phyloP scores from a whole-genome alignment of 2,888 invertebrate species.

The Hecatera dysodea region DNA sequence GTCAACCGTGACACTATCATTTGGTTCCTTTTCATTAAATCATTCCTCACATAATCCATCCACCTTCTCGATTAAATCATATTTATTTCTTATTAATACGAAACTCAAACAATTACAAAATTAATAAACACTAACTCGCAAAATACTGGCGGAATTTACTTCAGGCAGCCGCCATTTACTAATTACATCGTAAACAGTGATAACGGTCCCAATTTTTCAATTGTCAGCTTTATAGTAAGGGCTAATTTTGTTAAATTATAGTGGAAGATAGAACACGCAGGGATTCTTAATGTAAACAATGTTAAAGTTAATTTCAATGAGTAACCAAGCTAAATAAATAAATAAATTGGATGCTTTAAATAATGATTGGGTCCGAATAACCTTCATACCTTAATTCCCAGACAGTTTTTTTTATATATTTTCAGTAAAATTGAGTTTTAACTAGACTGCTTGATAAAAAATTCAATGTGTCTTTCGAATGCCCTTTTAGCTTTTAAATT shows the following conservation, averaged over 20 bases:
- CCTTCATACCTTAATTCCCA: conserved; percentile 20
- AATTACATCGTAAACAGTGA: conserved; percentile 22
- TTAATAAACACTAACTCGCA: neutral
- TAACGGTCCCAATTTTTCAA: conserved; percentile 43
- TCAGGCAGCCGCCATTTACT: conserved; percentile 18
- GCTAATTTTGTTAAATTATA: conserved; percentile 58
- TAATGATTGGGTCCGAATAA: conserved; percentile 35
- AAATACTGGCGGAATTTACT: neutral
- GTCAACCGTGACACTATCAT: no score
- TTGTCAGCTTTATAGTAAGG: conserved; percentile 41
- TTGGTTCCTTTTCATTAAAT: no score
- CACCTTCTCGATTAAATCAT: no score
- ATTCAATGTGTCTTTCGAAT: conserved; percentile 17
- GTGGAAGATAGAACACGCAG: conserved; percentile 59
- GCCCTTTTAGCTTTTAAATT: conserved; percentile 7
- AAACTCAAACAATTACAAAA: neutral
- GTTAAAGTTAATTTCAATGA: conserved; percentile 47
- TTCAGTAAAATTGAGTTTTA: conserved; percentile 32
- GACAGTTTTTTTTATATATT: conserved; percentile 12
- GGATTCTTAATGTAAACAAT: conserved; percentile 52
- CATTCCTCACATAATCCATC: no score
- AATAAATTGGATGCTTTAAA: conserved; percentile 20
- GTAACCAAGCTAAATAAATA: conserved; percentile 45
- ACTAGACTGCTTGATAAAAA: conserved; percentile 24
- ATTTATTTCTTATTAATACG: no score